Conservation (phyloP, 2,797 vertebrate genomes). For the Cossypha dichroa region DNA sequence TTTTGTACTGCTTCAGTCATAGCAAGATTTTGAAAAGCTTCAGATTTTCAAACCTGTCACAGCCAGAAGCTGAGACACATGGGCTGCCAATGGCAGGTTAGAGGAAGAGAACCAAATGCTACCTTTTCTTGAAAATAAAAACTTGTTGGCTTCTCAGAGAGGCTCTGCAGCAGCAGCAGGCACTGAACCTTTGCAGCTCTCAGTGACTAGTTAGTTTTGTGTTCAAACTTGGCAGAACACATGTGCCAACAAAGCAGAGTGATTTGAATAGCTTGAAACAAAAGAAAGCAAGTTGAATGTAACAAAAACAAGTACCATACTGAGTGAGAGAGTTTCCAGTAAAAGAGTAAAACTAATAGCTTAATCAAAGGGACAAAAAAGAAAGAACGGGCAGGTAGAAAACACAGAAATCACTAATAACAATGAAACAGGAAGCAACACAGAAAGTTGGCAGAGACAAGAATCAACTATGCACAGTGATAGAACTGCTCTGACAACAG, state of each 20-base stretch:
- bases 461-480: not conserved
- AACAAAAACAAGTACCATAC: not conserved
- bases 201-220: not conserved
- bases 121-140: not conserved
- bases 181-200: not conserved
- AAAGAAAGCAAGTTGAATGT: not conserved
- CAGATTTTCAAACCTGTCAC: not conserved
- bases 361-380: not conserved
- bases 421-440: not conserved
- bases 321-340: not conserved
- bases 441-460: not conserved
- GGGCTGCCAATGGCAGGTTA: not conserved
- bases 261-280: not conserved
- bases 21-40: not conserved
- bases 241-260: rapidly evolving
- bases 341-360: not conserved
- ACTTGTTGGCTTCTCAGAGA: not conserved
- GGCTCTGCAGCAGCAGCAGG: not conserved
- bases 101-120: not conserved
- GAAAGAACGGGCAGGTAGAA: not conserved
- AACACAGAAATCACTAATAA: not conserved
- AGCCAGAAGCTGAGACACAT: not conserved
- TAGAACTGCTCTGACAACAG: not conserved
- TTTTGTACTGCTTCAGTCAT: not conserved
- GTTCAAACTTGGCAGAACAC: not conserved